Conservation (phyloP, 2,888 invertebrate genomes). For the Ctena decussata region DNA sequence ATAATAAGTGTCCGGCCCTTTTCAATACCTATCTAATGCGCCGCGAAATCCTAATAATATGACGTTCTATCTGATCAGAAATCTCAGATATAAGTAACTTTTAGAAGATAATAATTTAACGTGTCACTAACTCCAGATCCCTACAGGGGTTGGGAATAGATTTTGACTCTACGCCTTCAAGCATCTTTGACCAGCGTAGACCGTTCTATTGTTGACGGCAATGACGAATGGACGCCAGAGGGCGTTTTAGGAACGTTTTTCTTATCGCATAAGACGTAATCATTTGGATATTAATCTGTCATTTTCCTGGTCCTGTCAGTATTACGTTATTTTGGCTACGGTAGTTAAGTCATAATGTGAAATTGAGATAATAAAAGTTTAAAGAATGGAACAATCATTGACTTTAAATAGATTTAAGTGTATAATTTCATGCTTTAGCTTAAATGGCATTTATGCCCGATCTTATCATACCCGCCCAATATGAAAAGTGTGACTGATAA, state of each 20-base stretch:
- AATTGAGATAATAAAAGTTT: slow-evolving; percentile 41
- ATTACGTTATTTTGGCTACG: neutral
- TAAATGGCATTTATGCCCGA: neutral
- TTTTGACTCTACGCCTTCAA: slow-evolving; percentile 42
- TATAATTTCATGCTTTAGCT: neutral
- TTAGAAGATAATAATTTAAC: slow-evolving; percentile 23
- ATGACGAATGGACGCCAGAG: slow-evolving; percentile 58
- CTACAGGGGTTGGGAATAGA: slow-evolving; percentile 33
- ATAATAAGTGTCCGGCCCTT: slow-evolving; percentile 23
- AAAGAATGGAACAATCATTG: slow-evolving; percentile 50
- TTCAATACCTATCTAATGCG: neutral
- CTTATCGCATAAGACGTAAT: slow-evolving; percentile 63
- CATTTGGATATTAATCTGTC: slow-evolving; percentile 63
- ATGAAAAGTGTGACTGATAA: neutral
- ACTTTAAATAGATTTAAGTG: slow-evolving; percentile 43
- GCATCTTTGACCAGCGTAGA: slow-evolving; percentile 39
- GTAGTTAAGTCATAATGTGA: slow-evolving; percentile 44
- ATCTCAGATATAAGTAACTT: neutral
- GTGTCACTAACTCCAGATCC: slow-evolving; percentile 10
- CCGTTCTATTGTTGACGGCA: slow-evolving; percentile 57
- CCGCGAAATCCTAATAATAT: slow-evolving; percentile 1
- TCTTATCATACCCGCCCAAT: neutral
- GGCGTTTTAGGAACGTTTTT: slow-evolving; percentile 22
- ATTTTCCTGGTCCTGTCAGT: neutral
- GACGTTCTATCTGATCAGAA: neutral